These are phyloP conservation scores for Dolichopus griseipennis DNA, from an alignment of 2,888 invertebrate species.

Conservation along the genomic window DNA sequence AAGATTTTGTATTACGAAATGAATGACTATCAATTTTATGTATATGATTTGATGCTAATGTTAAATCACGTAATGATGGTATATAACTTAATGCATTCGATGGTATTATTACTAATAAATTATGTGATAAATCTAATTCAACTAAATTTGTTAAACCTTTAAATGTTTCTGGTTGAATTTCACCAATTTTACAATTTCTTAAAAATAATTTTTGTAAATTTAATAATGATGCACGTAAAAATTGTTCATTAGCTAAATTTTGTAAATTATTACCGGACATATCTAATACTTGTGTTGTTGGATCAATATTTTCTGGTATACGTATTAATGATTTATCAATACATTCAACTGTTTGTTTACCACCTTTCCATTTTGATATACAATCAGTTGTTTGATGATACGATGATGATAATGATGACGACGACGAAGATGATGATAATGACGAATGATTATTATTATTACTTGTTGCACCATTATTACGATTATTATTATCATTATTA, in stretches of 20 bases:
- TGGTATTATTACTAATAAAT: constrained; percentile 71
- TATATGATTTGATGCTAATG: constrained; percentile 72
- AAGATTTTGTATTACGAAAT: constrained; percentile 62
- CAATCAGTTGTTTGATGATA: constrained; percentile 55
- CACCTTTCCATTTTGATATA: constrained; percentile 88
- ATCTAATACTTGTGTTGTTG: constrained; percentile 84
- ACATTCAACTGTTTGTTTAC: constrained; percentile 88
- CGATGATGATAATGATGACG: no score
- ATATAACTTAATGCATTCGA: constrained; percentile 69
- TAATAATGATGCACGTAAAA: constrained; percentile 68
- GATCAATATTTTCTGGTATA: constrained; percentile 77
- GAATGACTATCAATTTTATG: constrained; percentile 67
- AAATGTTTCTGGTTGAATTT: constrained; percentile 77
- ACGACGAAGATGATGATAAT: not conserved
- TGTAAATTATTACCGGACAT: constrained; percentile 81
- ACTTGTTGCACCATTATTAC: not conserved
- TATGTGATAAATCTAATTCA: constrained; percentile 79
- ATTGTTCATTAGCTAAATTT: constrained; percentile 72
- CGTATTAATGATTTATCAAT: constrained; percentile 71
- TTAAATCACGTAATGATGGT: constrained; percentile 72
- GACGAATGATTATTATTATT: constrained; percentile 23
- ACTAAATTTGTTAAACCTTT: constrained; percentile 80
- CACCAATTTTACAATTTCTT: constrained; percentile 72
- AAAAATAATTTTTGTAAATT: constrained; percentile 82
- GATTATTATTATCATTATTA: constrained; percentile 8